Evolutionary conservation across 2,113 vertebrate species (phyloP).

Genomic region (Oxyura jamaicensis): DNA sequence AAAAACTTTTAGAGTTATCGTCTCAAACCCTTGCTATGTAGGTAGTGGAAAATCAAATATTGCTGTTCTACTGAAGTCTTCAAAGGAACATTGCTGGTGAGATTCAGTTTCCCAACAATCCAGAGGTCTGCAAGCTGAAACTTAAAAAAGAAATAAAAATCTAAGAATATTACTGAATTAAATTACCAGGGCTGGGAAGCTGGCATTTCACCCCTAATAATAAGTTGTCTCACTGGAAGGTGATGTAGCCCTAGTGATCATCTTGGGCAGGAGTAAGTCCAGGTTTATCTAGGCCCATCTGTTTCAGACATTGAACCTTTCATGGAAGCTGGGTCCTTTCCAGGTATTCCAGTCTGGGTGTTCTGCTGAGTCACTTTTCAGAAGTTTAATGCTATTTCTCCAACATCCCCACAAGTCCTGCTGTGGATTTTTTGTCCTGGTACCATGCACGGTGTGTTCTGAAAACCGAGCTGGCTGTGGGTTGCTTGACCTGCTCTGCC

Average conservation of each 20-base stretch:
- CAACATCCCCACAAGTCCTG: neutral
- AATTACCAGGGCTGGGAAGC: neutral
- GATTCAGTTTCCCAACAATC: neutral
- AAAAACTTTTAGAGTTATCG: neutral
- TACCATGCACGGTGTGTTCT: neutral
- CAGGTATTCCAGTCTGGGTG: neutral
- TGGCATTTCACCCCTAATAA: neutral
- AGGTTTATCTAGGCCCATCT: neutral
- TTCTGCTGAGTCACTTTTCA: neutral
- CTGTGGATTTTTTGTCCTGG: fast-evolving
- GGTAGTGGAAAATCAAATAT: neutral
- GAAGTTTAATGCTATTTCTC: neutral
- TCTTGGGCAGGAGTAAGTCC: neutral
- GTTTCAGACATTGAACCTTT: neutral
- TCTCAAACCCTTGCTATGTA: neutral
- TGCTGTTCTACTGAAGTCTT: neutral
- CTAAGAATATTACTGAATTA: neutral
- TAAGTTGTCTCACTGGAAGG: neutral
- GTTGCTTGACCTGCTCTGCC: neutral
- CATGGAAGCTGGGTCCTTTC: neutral
- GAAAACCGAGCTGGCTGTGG: neutral
- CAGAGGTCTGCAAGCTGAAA: neutral
- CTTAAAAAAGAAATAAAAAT: neutral
- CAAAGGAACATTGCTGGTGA: neutral
- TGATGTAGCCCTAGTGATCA: neutral